Conservation (phyloP, 2,888 invertebrate species). For the Lithodes maja region DNA sequence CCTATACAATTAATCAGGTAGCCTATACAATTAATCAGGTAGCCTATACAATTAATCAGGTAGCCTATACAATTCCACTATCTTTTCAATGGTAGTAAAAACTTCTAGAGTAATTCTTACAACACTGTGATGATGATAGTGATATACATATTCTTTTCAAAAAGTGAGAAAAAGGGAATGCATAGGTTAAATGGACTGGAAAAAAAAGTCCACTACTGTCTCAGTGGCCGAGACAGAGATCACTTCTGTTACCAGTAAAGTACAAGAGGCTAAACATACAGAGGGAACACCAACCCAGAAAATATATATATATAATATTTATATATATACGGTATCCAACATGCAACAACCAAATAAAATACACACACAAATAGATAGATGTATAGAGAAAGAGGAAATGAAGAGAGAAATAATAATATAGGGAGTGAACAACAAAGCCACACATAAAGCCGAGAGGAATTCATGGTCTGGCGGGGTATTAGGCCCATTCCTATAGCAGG, state of each 20-base stretch:
- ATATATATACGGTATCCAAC: background rate
- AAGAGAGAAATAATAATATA: constrained; percentile 3
- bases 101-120: too few relatives aligned
- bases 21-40: too few relatives aligned
- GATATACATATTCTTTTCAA: too few relatives aligned
- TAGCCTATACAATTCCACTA: too few relatives aligned
- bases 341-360: constrained; percentile 46
- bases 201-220: background rate
- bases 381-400: background rate
- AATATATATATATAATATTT: constrained; percentile 26
- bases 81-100: too few relatives aligned
- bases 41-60: too few relatives aligned
- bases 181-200: background rate
- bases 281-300: constrained; percentile 61
- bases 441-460: constrained; percentile 54
- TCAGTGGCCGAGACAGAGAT: background rate
- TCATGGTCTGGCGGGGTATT: constrained; percentile 50
- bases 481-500: constrained; percentile 41
- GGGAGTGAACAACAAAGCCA: constrained; percentile 63
- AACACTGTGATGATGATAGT: too few relatives aligned
- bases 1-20: too few relatives aligned
- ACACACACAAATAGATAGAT: constrained; percentile 37
- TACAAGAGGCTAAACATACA: constrained; percentile 54
- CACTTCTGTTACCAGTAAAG: constrained; percentile 28
- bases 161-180: background rate